Evolutionary conservation across 1,140 invertebrate genomes (phyloP), one percentile per base, ranked within the genome.

Genomic region (Homarus americanus): DNA sequence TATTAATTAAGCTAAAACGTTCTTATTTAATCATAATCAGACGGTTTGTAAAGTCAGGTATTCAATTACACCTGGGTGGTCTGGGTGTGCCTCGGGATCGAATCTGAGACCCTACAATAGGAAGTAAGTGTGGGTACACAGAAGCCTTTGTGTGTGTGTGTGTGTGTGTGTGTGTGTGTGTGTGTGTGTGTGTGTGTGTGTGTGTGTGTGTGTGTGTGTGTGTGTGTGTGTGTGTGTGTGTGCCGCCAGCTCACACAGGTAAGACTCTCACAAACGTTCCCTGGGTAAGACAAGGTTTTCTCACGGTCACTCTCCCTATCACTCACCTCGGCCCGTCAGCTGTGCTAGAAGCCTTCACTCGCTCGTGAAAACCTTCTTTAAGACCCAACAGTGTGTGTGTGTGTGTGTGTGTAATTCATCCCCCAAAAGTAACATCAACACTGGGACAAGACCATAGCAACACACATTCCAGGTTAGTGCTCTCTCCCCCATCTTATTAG

Each of bases 101-200:
- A 20, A 0, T 58, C 0, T 58, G 53, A n/a, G n/a, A n/a, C n/a
- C n/a, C n/a, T n/a, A n/a, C n/a, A n/a, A n/a, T n/a, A n/a, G n/a
- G n/a, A n/a, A n/a, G 53, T 58, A 20, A 20, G 2, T 58, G 53
- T 58, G 53, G 15, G 53, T 58, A 20, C n/a, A n/a, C n/a, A n/a
- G n/a, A n/a, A n/a, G n/a, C n/a, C n/a, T n/a, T n/a, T 58, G 53
- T 58, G 53, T 58, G 53, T 58, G 53, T 4, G 53, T 58, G 53
- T 58, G 53, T 58, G 53, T 58, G 53, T 58, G 53, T 58, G 53
- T 58, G 53, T 58, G 53, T 58, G 53, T 58, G 53, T 58, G 53
- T 58, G 53, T 58, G 53, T 58, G 53, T 58, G 53, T 58, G 53
- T 58, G 53, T 58, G 53, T 58, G 53, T 58, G 53, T 58, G 53